phyloP scores from a whole-genome alignment of 2,888 invertebrate species.

The Clunio marinus region DNA sequence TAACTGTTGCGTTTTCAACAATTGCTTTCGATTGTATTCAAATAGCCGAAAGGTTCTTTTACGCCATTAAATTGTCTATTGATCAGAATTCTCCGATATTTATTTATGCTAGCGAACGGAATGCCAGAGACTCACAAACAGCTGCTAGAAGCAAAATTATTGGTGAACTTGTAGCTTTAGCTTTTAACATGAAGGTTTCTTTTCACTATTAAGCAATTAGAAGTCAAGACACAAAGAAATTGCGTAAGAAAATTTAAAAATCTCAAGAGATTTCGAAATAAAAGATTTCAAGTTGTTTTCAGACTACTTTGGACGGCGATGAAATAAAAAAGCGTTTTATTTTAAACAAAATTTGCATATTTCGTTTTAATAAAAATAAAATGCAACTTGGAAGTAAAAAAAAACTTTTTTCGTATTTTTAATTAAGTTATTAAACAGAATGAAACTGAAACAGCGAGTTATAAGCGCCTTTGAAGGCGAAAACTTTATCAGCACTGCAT shows the following conservation, averaged over 20 bases:
- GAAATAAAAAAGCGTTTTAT: too few relatives aligned
- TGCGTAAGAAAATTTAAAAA: not conserved
- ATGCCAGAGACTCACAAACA: not conserved
- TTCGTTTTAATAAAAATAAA: too few relatives aligned
- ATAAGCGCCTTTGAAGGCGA: not conserved
- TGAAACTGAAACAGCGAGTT: not conserved
- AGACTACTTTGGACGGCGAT: too few relatives aligned
- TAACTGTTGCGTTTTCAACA: not conserved
- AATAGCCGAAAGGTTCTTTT: not conserved
- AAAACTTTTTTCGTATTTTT: not conserved
- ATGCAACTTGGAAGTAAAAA: not conserved
- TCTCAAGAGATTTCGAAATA: not conserved
- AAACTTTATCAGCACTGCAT: not conserved
- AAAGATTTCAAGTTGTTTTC: too few relatives aligned
- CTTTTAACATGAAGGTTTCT: too few relatives aligned
- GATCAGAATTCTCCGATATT: not conserved
- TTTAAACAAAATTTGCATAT: too few relatives aligned
- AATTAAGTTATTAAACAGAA: not conserved
- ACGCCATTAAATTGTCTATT: not conserved
- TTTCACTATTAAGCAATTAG: conserved; percentile 9
- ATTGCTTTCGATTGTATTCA: not conserved
- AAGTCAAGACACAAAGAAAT: conserved; percentile 7
- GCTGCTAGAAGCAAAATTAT: too few relatives aligned
- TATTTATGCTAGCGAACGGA: not conserved
- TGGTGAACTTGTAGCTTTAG: not conserved